These are phyloP conservation scores for Metopia argyrocephala DNA, from an alignment of 2,888 invertebrate genomes.

Conservation along the genomic window DNA sequence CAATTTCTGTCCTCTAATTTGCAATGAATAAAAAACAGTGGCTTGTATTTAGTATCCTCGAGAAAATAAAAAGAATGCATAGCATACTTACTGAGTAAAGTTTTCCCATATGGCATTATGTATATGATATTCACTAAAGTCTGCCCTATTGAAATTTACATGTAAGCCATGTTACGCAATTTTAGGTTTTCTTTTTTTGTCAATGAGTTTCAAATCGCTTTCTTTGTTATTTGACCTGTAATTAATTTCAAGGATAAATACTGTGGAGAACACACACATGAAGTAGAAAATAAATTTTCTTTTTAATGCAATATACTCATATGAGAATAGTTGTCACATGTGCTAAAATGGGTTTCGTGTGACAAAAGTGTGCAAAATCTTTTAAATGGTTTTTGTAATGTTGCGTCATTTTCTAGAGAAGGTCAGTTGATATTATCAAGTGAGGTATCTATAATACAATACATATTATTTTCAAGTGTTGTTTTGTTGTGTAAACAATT, in stretches of 20 bases:
- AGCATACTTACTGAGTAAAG: neutral
- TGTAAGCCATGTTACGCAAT: neutral
- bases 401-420: constrained; percentile 3
- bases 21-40: neutral
- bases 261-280: neutral
- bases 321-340: neutral
- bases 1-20: neutral
- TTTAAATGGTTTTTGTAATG: neutral
- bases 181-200: neutral
- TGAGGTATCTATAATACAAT: too few relatives aligned
- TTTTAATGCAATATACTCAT: too few relatives aligned
- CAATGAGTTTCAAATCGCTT: neutral
- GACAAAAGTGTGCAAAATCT: constrained; percentile 39
- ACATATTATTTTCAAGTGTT: too few relatives aligned
- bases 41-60: neutral
- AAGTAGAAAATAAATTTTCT: neutral
- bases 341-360: constrained; percentile 3
- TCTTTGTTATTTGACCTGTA: neutral
- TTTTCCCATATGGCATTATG: too few relatives aligned
- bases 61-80: neutral
- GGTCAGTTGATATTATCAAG: too few relatives aligned
- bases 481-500: too few relatives aligned
- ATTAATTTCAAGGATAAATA: constrained; percentile 30
- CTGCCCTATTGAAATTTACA: neutral
- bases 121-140: neutral